Evolutionary conservation across 2,797 vertebrate species (phyloP).

Genomic region (Cossypha heuglini): DNA sequence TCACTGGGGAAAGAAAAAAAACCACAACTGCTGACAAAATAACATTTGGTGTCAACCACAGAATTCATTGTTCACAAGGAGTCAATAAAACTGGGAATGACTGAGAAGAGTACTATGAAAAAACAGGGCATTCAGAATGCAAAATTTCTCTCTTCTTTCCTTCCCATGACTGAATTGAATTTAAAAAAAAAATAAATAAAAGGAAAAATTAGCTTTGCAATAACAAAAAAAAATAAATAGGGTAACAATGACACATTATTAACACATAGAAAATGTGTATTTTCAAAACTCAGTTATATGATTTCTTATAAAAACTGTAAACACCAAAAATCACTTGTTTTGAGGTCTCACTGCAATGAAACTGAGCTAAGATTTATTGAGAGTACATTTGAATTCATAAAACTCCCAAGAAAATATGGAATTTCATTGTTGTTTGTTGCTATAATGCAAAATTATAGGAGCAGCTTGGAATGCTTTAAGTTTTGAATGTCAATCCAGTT

Average conservation of each 20-base stretch:
- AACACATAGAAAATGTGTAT: not conserved
- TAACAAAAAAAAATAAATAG: not conserved
- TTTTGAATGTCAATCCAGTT: not conserved
- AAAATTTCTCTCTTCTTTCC: not conserved
- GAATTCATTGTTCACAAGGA: not conserved
- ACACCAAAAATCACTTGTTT: not conserved
- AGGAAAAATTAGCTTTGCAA: rapidly evolving
- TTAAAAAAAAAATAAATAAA: not conserved
- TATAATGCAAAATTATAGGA: not conserved
- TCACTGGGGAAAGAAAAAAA: not conserved
- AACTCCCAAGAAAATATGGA: not conserved
- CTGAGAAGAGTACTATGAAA: not conserved
- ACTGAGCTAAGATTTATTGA: not conserved
- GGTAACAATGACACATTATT: not conserved
- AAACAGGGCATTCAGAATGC: not conserved
- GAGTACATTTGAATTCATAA: not conserved
- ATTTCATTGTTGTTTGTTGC: not conserved
- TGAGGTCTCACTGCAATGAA: not conserved
- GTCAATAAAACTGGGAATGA: not conserved
- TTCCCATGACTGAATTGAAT: not conserved
- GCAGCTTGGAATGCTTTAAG: not conserved
- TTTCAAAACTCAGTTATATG: not conserved
- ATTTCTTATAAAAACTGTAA: not conserved
- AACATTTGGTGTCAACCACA: not conserved
- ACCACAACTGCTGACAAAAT: not conserved